Conservation (phyloP, 2,888 invertebrate genomes). For the Habroteleia sp. region DNA sequence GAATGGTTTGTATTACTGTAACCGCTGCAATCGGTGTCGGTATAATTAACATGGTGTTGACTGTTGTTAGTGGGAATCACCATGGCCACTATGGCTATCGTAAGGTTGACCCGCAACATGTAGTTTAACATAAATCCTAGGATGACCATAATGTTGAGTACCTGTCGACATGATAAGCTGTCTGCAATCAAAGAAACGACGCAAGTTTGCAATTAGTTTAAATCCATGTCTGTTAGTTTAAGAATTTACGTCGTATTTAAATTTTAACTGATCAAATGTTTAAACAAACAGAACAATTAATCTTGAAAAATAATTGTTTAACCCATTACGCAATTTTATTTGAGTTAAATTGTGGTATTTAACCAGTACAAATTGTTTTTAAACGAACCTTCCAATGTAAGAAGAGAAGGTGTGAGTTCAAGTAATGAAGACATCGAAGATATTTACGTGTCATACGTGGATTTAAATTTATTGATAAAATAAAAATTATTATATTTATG, state of each 20-base stretch:
- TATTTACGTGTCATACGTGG: conserved; percentile 5
- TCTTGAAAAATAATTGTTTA: conserved; percentile 34
- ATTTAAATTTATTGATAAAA: conserved; percentile 5
- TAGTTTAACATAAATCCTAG: conserved; percentile 95
- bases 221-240: conserved; percentile 17
- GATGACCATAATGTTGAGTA: conserved; percentile 91
- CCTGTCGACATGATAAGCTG: conserved; percentile 89
- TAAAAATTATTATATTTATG: background rate
- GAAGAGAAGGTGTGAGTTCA: conserved; percentile 33
- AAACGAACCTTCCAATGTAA: conserved; percentile 17
- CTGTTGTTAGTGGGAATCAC: conserved; percentile 79
- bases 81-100: conserved; percentile 94
- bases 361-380: conserved; percentile 20
- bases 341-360: conserved; percentile 8
- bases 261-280: conserved; percentile 39
- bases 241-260: conserved; percentile 21
- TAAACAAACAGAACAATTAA: conserved; percentile 58
- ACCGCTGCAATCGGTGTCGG: conserved; percentile 12
- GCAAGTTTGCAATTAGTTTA: conserved; percentile 19
- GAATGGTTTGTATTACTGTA: too few relatives aligned
- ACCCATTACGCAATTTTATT: conserved; percentile 19
- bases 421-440: conserved; percentile 4
- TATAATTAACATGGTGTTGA: conserved; percentile 21
- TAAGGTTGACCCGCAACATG: conserved; percentile 92
- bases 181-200: conserved; percentile 82